Base-by-base conservation (phyloP, 2,797 vertebrate species). In the Morelia viridis region DNA sequence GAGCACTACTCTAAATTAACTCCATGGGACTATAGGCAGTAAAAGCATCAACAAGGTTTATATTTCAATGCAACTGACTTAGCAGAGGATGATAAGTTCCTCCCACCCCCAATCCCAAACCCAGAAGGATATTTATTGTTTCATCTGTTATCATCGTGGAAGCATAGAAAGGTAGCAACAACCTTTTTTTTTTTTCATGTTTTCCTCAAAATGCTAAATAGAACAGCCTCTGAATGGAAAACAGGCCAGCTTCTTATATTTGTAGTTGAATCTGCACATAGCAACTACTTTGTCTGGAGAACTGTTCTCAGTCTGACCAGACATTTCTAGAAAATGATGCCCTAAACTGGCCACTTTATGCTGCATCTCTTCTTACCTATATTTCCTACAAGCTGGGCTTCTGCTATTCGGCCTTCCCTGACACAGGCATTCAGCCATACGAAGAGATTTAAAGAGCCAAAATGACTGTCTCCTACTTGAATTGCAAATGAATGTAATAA, bases 1-100 rank as follows among this genome's bases (percentile, higher is more conserved):
- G 95, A 97, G 92, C 93, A 96, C 93, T 96, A 95, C 97, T 95
- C 93, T 94, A 97, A 96, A 96, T 87, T 92, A 96, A 95, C 94
- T 96, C 85, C 87, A 65, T 58, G 84, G 87, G 93, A 85, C 92
- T 96, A 95, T 93, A 53, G 95, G 64, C 24, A 93, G 90, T 26
- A 50, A 57, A 24, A 92, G 94, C 96, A 94, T 93, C 93, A 92
- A 88, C 94, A 96, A 15, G 92, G 65, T 85, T 93, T 96, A 90
- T 57, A 4, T 87, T 91, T 87, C 84, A 94, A 88, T 26, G 89
- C 80, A 35, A 17, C 84, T 94, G 93, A 85, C 57, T 93, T 95
- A 93, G n/a, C 24, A 85, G 53, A 94, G 24, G 0, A 0, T 76
- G 90, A 94, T 64, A 28, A 24, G 50, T n/a, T 10, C 53, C 0